phyloP scores from a whole-genome alignment of 1,140 invertebrate species.

The Hyles euphorbiae region DNA sequence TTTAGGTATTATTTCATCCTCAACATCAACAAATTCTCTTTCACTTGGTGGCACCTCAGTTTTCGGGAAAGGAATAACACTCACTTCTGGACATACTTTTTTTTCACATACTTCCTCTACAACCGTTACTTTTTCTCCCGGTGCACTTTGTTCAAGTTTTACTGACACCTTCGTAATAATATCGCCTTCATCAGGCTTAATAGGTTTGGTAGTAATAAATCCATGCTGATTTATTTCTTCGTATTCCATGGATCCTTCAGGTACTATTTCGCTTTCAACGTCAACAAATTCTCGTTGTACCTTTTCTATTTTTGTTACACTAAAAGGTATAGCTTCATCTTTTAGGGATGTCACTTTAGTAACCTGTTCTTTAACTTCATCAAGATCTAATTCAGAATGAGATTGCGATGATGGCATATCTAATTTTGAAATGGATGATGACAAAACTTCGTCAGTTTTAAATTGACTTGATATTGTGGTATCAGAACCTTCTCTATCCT shows the following conservation, averaged over 20 bases:
- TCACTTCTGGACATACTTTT: constrained; percentile 52
- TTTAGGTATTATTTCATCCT: constrained; percentile 64
- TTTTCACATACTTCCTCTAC: constrained; percentile 53
- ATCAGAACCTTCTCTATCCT: constrained; percentile 60
- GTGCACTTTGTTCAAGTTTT: constrained; percentile 33
- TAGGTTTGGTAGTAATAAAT: constrained; percentile 22
- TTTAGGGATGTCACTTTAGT: constrained; percentile 29
- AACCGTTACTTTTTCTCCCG: constrained; percentile 26
- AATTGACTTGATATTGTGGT: constrained; percentile 66
- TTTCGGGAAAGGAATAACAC: constrained; percentile 52
- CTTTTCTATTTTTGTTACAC: constrained; percentile 58
- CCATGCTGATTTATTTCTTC: constrained; percentile 61
- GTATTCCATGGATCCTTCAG: constrained; percentile 64
- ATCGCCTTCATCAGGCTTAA: constrained; percentile 28
- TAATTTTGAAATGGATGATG: constrained; percentile 66
- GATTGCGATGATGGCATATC: constrained; percentile 57
- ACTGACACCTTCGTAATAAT: constrained; percentile 28
- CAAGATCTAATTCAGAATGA: constrained; percentile 47
- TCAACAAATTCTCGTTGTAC: constrained; percentile 62
- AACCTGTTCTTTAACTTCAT: constrained; percentile 44
- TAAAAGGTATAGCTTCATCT: constrained; percentile 52
- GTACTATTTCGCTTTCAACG: constrained; percentile 70
- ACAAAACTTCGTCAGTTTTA: constrained; percentile 61
- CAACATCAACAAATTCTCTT: constrained; percentile 66
- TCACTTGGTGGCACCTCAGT: constrained; percentile 53